Conservation (phyloP, 2,888 invertebrate species). For the Dolichomitus sp. region DNA sequence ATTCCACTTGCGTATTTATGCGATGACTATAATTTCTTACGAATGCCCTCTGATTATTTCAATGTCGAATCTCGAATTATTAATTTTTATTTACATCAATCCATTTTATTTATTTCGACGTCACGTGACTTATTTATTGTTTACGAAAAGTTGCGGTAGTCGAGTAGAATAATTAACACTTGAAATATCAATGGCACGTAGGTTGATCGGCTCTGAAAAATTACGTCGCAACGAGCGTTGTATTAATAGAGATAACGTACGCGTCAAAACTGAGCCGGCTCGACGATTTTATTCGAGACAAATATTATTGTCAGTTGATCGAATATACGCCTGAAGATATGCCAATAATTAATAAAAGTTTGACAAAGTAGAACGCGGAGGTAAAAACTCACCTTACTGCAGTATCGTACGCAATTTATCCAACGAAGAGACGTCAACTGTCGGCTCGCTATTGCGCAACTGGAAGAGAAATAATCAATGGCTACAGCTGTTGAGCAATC, state of each 20-base stretch:
- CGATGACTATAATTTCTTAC: not conserved
- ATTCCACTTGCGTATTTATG: not conserved
- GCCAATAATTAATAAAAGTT: not conserved
- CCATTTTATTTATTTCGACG: not conserved
- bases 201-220: not conserved
- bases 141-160: not conserved
- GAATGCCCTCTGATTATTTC: too few species aligned
- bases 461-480: constrained; percentile 12
- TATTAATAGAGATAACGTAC: not conserved
- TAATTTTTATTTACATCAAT: not conserved
- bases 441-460: constrained; percentile 35
- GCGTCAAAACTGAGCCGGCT: not conserved
- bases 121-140: not conserved
- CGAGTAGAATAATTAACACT: not conserved
- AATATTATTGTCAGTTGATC: not conserved
- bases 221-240: not conserved
- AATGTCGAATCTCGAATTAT: not conserved
- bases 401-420: constrained; percentile 19
- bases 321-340: not conserved
- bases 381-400: constrained; percentile 4
- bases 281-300: not conserved
- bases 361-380: too few species aligned
- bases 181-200: not conserved
- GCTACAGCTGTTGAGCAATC: constrained; percentile 13
- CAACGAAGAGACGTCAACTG: not conserved